A percentile compares a stretch with the other conserved stretches of the same genome.
Conservation (phyloP, 2,888 invertebrate genomes). For the Ceriagrion tenellum region DNA sequence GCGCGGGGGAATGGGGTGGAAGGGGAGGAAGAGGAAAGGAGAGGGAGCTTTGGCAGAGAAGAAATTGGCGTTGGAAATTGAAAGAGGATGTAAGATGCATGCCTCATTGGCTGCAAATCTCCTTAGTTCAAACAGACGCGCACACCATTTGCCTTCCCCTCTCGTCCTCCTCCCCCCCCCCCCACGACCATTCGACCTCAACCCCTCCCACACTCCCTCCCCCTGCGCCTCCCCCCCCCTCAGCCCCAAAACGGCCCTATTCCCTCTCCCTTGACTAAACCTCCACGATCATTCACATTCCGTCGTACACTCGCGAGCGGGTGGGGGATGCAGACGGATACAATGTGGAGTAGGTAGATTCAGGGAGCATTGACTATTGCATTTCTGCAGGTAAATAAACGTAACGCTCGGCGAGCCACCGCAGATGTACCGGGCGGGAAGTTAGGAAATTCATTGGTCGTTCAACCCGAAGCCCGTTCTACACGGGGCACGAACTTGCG, state of each 20-base stretch:
- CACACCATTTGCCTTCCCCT: background rate
- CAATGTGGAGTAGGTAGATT: too few relatives aligned
- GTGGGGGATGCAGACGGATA: too few relatives aligned
- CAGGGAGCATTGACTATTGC: too few relatives aligned
- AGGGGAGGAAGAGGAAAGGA: background rate
- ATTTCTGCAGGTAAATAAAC: too few relatives aligned
- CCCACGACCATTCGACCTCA: background rate
- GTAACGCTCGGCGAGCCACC: too few relatives aligned
- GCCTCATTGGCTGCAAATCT: slow-evolving; percentile 68
- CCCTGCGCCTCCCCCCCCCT: slow-evolving; percentile 57
- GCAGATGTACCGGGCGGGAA: too few relatives aligned
- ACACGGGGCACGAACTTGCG: too few relatives aligned
- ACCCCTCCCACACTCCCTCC: background rate
- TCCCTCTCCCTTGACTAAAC: slow-evolving; percentile 18
- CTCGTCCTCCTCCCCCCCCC: background rate
- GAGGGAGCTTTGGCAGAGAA: background rate
- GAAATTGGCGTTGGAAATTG: slow-evolving; percentile 65
- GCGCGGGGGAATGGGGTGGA: background rate
- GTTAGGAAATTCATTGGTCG: too few relatives aligned
- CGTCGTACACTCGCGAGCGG: too few relatives aligned
- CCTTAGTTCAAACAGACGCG: slow-evolving; percentile 66
- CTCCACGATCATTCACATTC: too few relatives aligned
- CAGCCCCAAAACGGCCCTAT: slow-evolving; percentile 68
- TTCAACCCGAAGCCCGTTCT: too few relatives aligned
- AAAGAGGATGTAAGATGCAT: slow-evolving; percentile 67